Base-by-base conservation (phyloP, 2,888 invertebrate genomes). In the Cosmia trapezina region DNA sequence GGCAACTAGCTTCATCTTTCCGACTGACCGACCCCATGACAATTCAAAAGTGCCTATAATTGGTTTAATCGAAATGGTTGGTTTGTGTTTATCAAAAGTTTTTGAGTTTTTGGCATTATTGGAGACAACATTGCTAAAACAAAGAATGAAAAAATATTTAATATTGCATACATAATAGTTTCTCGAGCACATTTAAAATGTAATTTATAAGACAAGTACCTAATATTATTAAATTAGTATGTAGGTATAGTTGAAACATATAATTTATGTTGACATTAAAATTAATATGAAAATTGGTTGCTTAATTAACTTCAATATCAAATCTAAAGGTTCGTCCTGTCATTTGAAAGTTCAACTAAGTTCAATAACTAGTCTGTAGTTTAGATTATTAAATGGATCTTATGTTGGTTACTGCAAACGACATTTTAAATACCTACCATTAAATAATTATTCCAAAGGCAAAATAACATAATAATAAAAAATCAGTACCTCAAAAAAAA, bases 221-320 rank as follows among this genome's bases (percentile, higher is more conserved):
- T 5, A 14, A 28, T 6, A 45, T 53, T 3, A 56, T 60, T 41
- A 53, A 47, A 56, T 72, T 56, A 54, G n/a, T 11, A 49, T 28
- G 49, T n/a, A n/a, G n/a, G n/a, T 60, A 7, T 19, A 19, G 19
- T 62, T 45, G 28, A 80, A 49, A 75, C 1, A 43, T 65, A 56
- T 62, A 57, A 81, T 76, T 75, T 53, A 75, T 47, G 14, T 14
- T 71, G 70, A 62, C 47, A 77, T 65, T 68, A 41, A 51, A 51
- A 64, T 60, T 1, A 12, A 49, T 62, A 83, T 56, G 57, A 43
- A 62, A 69, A 79, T 72, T 57, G 33, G 54, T n/a, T 53, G 60
- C 28, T 28, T 28, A 28, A 70, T 83, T 53, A 56, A 59, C 73
- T 56, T 70, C 51, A 73, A 69, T 71, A 79, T 49, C 57, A 78